Evolutionary conservation across 53 echinoderm and acorn worm species (phyloP).

Genomic region (Antedon mediterranea): DNA sequence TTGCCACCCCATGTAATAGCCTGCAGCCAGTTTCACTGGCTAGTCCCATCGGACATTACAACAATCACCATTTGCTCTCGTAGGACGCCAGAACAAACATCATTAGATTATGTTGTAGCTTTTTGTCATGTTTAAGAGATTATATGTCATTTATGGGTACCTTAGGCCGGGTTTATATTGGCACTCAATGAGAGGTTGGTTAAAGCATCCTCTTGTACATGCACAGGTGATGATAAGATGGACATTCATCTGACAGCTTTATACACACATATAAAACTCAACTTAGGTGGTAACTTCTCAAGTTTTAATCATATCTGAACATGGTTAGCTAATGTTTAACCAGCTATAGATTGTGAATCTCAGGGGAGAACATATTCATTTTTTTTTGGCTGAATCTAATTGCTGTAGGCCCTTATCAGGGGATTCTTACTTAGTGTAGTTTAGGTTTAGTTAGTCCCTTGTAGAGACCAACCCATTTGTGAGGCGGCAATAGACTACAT

Average conservation of each 20-base stretch:
- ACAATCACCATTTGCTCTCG: background rate
- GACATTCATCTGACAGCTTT: background rate
- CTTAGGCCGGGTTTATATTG: too few relatives aligned
- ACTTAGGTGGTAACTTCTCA: background rate
- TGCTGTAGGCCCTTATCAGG: too few relatives aligned
- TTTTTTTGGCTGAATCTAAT: too few relatives aligned
- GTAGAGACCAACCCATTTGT: too few relatives aligned
- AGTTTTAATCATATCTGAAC: background rate
- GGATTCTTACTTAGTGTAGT: too few relatives aligned
- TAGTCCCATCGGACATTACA: background rate
- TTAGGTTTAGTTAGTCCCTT: too few relatives aligned
- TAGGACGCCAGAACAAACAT: background rate
- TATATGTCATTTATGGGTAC: background rate
- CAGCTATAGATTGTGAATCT: too few relatives aligned
- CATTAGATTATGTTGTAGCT: background rate
- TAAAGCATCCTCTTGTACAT: background rate
- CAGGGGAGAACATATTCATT: too few relatives aligned
- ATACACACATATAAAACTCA: background rate
- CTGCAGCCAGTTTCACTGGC: background rate
- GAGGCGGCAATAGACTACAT: too few relatives aligned
- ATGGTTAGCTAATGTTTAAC: too few relatives aligned
- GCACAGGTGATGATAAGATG: background rate
- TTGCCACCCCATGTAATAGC: background rate
- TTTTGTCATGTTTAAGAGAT: background rate
- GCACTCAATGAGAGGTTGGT: too few relatives aligned